These are phyloP conservation scores for Zosterops japonicus DNA, from an alignment of 2,113 vertebrate genomes.

Conservation along the genomic window DNA sequence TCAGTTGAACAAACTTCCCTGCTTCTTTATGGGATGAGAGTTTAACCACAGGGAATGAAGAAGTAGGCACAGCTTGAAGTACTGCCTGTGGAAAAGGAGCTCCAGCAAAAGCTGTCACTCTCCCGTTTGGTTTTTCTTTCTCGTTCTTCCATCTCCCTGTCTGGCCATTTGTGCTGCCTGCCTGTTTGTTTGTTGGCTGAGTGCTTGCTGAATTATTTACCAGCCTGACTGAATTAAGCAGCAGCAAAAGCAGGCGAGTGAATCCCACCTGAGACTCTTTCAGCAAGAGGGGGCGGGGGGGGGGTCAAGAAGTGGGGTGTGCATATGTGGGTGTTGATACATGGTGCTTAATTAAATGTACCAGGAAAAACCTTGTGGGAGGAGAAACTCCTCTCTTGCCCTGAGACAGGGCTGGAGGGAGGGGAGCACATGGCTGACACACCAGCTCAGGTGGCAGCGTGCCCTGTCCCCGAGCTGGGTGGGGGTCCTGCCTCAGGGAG, in stretches of 20 bases:
- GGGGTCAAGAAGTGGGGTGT: not conserved
- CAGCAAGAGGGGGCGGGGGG: not conserved
- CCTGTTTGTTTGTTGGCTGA: conserved; percentile 59
- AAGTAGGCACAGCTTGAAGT: not conserved
- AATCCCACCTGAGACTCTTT: conserved; percentile 56
- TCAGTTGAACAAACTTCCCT: not conserved
- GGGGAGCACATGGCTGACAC: not conserved
- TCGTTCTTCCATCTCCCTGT: not conserved
- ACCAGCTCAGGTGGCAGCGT: not conserved
- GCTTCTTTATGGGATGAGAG: not conserved
- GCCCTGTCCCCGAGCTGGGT: not conserved
- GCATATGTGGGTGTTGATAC: not conserved
- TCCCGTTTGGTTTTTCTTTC: not conserved
- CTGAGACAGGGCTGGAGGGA: not conserved
- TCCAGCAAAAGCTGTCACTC: not conserved
- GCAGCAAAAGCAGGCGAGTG: not conserved
- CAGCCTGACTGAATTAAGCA: conserved; percentile 58
- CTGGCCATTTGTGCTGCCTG: conserved; percentile 37
- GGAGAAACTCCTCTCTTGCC: not conserved
- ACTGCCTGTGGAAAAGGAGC: not conserved
- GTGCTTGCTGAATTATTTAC: conserved; percentile 66
- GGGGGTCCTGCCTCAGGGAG: not conserved
- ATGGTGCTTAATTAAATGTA: conserved; percentile 36
- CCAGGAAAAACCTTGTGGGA: not conserved
- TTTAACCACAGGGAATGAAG: not conserved